A percentile compares a stretch with the other conserved stretches of the same genome.
Conservation (phyloP, 2,797 vertebrate species). For the Acestrorhynchus altus region DNA sequence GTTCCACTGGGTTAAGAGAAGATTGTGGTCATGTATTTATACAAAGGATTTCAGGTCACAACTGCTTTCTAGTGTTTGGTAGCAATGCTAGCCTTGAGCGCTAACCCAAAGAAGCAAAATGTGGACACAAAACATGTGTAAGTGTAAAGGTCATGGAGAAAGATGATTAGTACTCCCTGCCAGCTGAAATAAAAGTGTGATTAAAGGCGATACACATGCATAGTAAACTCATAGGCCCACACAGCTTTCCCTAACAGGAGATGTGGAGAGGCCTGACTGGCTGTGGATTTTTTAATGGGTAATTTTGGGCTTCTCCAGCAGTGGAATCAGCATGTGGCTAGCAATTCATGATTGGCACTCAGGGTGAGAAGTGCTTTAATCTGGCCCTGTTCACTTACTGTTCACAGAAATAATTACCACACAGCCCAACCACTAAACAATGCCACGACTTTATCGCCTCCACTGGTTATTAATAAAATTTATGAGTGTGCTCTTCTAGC, state of each 20-base stretch:
- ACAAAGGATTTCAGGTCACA: no score
- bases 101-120: no score
- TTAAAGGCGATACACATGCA: conserved; percentile 15
- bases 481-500: conserved; percentile 36
- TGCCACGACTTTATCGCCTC: conserved; percentile 60
- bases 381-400: conserved; percentile 57
- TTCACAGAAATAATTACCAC: conserved; percentile 69
- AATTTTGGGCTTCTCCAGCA: conserved; percentile 67
- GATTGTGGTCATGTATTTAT: no score
- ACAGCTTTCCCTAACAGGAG: conserved; percentile 10
- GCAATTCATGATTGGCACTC: conserved; percentile 70
- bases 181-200: conserved; percentile 34
- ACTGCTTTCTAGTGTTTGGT: no score
- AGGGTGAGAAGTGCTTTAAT: conserved; percentile 71
- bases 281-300: conserved; percentile 64
- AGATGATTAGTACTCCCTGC: neutral
- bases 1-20: no score
- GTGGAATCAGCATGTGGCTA: conserved; percentile 61
- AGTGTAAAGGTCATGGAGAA: conserved; percentile 4
- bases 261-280: conserved; percentile 41
- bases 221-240: conserved; percentile 15
- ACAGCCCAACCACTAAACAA: conserved; percentile 58
- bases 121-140: no score
- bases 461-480: conserved; percentile 52
- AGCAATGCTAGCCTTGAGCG: neutral